A percentile compares a stretch with the other conserved stretches of the same genome.
These are phyloP conservation scores for Rhimphoctona megacephalus DNA, from an alignment of 2,888 invertebrate genomes.

Conservation along the genomic window DNA sequence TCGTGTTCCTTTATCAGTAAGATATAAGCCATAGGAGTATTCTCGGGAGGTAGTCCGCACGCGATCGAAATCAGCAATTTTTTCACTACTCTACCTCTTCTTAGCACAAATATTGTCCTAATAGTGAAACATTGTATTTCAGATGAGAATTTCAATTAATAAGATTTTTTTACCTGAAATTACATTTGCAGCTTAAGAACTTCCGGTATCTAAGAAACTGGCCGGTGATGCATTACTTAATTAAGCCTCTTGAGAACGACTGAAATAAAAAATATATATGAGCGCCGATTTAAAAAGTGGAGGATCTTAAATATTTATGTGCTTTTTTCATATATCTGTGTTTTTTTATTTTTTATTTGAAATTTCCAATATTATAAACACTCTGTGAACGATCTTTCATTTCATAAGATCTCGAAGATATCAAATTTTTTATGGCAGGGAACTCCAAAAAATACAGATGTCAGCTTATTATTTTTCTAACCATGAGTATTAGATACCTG, in stretches of 20 bases:
- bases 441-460: not conserved
- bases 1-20: conserved; percentile 58
- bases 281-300: not conserved
- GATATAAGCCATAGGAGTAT: conserved; percentile 54
- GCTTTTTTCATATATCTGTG: not conserved
- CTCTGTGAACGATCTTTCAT: not conserved
- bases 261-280: no score
- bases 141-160: not conserved
- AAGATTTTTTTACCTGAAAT: not conserved
- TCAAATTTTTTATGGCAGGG: not conserved
- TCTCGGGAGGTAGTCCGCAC: conserved; percentile 42
- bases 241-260: not conserved
- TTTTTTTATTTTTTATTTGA: not conserved
- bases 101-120: not conserved
- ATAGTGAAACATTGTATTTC: not conserved
- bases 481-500: not conserved
- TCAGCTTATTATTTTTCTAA: not conserved
- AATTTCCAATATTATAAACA: not conserved
- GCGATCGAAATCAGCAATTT: conserved; percentile 45
- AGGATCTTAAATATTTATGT: not conserved
- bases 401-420: not conserved
- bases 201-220: not conserved
- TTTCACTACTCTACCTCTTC: not conserved
- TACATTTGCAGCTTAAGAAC: not conserved
- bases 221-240: not conserved